Evolutionary conservation across 2,113 vertebrate species (phyloP).

Genomic region (Eclectus roratus): DNA sequence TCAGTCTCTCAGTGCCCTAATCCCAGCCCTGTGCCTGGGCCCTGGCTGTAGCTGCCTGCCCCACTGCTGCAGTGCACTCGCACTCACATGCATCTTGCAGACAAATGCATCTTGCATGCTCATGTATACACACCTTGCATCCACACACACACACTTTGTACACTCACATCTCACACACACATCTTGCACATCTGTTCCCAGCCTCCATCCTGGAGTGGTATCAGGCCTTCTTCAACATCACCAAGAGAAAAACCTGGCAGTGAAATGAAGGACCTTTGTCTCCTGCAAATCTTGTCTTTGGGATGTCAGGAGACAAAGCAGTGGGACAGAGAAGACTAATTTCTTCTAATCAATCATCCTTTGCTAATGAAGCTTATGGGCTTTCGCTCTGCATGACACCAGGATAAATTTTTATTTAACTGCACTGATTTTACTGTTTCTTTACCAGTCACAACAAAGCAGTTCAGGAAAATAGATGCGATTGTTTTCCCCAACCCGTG

Average conservation of each 20-base stretch:
- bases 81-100: fast-evolving
- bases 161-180: background rate
- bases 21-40: background rate
- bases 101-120: background rate
- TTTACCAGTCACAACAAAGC: background rate
- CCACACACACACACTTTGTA: too few species aligned
- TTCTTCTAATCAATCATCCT: conserved; percentile 56
- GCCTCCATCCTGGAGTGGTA: conserved; percentile 3
- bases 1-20: fast-evolving
- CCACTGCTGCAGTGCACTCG: background rate
- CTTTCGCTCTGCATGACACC: conserved; percentile 34
- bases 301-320: background rate
- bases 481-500: background rate
- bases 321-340: conserved; percentile 37
- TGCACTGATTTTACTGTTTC: background rate
- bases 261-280: conserved; percentile 26
- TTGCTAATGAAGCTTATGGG: conserved; percentile 43
- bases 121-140: fast-evolving
- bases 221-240: conserved; percentile 42
- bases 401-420: conserved; percentile 12
- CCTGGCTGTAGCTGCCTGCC: background rate
- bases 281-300: conserved; percentile 4
- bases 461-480: background rate
- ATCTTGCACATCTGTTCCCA: background rate
- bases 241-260: conserved; percentile 48